Evolutionary conservation across 2,113 vertebrate genomes (phyloP), one percentile per base, ranked within the genome.

Genomic region (Odobenus rosmarus): DNA sequence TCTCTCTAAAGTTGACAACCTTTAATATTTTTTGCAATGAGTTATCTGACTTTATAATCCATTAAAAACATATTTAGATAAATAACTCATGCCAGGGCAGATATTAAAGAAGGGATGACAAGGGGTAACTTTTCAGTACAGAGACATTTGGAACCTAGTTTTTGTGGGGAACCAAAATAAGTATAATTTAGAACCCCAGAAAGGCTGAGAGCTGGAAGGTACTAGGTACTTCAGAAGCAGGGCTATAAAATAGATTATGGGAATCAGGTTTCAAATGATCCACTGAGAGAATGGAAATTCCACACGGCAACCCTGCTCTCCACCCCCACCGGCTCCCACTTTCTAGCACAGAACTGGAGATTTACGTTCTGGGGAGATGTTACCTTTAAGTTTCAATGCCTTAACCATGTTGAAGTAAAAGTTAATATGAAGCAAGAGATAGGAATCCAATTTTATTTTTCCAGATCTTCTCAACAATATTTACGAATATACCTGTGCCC

Each of bases 21-120:
- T 80, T 90, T 33, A 26, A 23, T 84, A 67, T 21, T 83, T 88
- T 72, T 55, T 39, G 19, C 26, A 53, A 62, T 1, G 55, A 31
- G 2, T 28, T 92, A 39, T 46, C 57, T 61, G 15, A 64, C 72
- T 74, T 57, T 42, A 2, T 9, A 39, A 59, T 13, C 21, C 4
- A 74, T 57, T 93, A 86, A 67, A 96, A 80, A 8, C 31, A 42
- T 39, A 69, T 62, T 53, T 64, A 81, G 82, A 59, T 81, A 42
- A 61, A 80, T 83, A 88, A 36, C 12, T 26, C 21, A 39, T 33
- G 49, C 4, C 26, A 84, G 8, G 13, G 59, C 16, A 74, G 71
- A 18, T n/a, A n/a, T 31, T 1, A 31, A 21, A 36, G 57, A 31
- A 24, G 21, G 39, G 24, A 72, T 28, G 4, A 26, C 16, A 46